A percentile compares a stretch with the other conserved stretches of the same genome.
Conservation (phyloP, 2,888 invertebrate genomes). For the Stomorhina lunata region DNA sequence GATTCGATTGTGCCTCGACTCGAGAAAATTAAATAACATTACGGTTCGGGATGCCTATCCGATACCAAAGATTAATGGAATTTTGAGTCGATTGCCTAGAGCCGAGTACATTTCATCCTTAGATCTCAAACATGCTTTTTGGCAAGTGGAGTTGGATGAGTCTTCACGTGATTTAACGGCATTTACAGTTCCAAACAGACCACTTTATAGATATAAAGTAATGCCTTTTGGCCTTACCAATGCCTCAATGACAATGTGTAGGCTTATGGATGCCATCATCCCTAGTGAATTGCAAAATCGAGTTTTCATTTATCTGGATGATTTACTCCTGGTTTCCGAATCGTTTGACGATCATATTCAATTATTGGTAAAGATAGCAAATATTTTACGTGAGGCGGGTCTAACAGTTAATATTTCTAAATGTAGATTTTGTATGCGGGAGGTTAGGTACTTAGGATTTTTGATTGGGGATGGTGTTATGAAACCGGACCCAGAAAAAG, state of each 20-base stretch:
- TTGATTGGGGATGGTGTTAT: background rate
- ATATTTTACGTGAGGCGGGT: background rate
- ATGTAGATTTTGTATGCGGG: background rate
- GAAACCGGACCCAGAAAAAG: background rate
- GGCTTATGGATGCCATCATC: background rate
- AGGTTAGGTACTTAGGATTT: background rate
- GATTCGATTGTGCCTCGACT: background rate
- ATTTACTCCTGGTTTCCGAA: background rate
- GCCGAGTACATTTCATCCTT: constrained; percentile 52
- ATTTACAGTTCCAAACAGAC: constrained; percentile 11
- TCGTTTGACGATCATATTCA: background rate
- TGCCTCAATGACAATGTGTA: constrained; percentile 5
- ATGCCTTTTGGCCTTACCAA: constrained; percentile 18
- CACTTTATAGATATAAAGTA: constrained; percentile 10
- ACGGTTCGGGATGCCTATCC: constrained; percentile 18
- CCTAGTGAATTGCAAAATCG: background rate
- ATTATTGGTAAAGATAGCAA: background rate
- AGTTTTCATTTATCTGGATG: background rate
- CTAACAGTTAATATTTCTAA: background rate
- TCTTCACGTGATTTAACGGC: constrained; percentile 48
- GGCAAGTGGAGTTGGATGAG: too few species aligned
- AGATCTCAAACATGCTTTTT: constrained; percentile 46
- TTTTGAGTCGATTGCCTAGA: constrained; percentile 49
- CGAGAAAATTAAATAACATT: background rate
- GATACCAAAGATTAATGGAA: too few species aligned